Base-by-base conservation (phyloP, 2,797 vertebrate species). In the Thalassophryne amazonica region DNA sequence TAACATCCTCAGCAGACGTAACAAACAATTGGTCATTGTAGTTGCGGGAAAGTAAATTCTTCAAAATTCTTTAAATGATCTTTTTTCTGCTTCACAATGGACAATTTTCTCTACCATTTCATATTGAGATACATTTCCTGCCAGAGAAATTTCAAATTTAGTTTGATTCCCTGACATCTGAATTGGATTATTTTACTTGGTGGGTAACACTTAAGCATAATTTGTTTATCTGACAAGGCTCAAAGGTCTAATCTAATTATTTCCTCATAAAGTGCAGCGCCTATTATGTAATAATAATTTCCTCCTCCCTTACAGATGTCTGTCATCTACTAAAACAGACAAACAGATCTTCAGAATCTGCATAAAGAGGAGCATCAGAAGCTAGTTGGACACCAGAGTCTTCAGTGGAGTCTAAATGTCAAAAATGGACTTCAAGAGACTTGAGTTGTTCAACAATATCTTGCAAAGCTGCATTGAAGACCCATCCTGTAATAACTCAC, bases 231-330 rank as follows among this genome's bases (percentile, higher is more conserved):
- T 77, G 71, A 64, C 72, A 54, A 29, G 50, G 31, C 61, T 9
- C 15, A 31, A 25, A 16, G 25, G 17, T 29, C 7, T 83, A 86
- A 86, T 86, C 62, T 23, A 75, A 56, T 86, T 80, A 80, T 68
- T 69, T 64, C 8, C 54, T 65, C 77, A 78, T 73, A 48, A 71
- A 62, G 55, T 38, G 42, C 73, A 50, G 65, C 14, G 10, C 56
- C 66, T 61, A 79, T 83, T 77, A 80, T 70, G 55, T 51, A 69
- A 66, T 81, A 60, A 83, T 80, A 55, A 77, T 76, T 85, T 84
- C 78, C 78, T 80, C 69, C 84, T 69, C 75, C 72, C 76, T 85
- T 59, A 46, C 83, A 86, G 59, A 77, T 69, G 69, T 61, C 51
- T 43, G 28, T 60, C 67, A 58, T 64, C 63, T 66, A 39, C 56